Conservation (phyloP, 2,888 invertebrate species). For the Calephelis perditalis region DNA sequence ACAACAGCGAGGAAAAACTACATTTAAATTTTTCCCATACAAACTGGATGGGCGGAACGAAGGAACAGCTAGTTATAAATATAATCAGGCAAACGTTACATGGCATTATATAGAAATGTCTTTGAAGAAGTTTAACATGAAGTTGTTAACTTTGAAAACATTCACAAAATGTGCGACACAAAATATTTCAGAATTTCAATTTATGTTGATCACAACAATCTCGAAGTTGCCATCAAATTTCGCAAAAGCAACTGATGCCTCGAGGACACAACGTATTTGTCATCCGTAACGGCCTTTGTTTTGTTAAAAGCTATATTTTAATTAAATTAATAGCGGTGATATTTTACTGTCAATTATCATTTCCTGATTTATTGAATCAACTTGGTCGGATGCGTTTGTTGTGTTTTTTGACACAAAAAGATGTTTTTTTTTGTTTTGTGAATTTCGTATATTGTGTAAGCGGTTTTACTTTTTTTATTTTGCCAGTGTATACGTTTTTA, state of each 20-base stretch:
- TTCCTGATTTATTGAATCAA: conserved; percentile 50
- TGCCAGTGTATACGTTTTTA: too few relatives aligned
- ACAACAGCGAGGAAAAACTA: too few relatives aligned
- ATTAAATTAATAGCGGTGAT: conserved; percentile 66
- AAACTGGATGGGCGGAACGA: too few relatives aligned
- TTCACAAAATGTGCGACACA: too few relatives aligned
- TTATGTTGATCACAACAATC: conserved; percentile 19
- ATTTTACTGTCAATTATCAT: conserved; percentile 61
- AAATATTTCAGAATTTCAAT: conserved; percentile 21
- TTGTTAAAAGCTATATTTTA: conserved; percentile 60
- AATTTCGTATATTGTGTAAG: too few relatives aligned
- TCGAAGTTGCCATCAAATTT: conserved; percentile 43
- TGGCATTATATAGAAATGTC: too few relatives aligned
- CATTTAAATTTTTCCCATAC: too few relatives aligned
- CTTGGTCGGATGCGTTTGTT: conserved; percentile 25
- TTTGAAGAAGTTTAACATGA: too few relatives aligned
- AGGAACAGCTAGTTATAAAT: too few relatives aligned
- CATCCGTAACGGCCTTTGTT: conserved; percentile 61
- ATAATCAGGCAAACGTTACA: too few relatives aligned
- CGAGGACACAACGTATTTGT: conserved; percentile 55
- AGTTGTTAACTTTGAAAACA: too few relatives aligned
- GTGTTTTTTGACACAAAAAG: conserved; percentile 12
- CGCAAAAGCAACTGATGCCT: conserved; percentile 49
- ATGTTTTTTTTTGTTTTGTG: not conserved
- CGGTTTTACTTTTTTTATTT: too few relatives aligned